Evolutionary conservation across 2,797 vertebrate genomes (phyloP).

Genomic region (Erpetoichthys calabaricus): DNA sequence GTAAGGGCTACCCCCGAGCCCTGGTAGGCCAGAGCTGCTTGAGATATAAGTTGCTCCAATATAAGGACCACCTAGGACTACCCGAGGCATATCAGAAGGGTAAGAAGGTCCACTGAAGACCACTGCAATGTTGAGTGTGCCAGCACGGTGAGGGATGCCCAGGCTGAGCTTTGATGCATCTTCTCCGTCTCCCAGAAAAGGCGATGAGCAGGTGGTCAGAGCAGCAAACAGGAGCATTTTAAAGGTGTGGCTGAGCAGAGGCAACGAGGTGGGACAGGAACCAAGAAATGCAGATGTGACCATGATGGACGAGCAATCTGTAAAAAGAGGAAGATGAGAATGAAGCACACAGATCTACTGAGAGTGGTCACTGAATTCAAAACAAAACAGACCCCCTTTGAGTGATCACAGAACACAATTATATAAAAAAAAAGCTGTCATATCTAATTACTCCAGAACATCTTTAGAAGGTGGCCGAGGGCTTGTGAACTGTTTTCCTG

Average conservation of each 20-base stretch:
- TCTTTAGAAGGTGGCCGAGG: too few relatives aligned
- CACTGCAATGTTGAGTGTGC: slow-evolving; percentile 66
- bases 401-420: neutral
- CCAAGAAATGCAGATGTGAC: slow-evolving; percentile 19
- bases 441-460: too few relatives aligned
- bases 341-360: slow-evolving; percentile 35
- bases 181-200: slow-evolving; percentile 52
- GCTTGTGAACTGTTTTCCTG: too few relatives aligned
- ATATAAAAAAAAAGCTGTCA: neutral
- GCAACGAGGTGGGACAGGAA: slow-evolving; percentile 51
- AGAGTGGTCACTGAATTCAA: slow-evolving; percentile 40
- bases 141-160: neutral
- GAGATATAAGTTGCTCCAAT: slow-evolving; percentile 25
- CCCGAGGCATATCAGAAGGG: slow-evolving; percentile 43
- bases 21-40: neutral
- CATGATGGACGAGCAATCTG: slow-evolving; percentile 54
- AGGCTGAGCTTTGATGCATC: slow-evolving; percentile 14
- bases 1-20: neutral
- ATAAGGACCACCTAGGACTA: slow-evolving; percentile 36
- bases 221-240: slow-evolving; percentile 55
- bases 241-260: slow-evolving; percentile 64
- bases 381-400: neutral
- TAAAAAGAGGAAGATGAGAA: slow-evolving; percentile 40
- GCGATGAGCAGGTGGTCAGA: slow-evolving; percentile 56
- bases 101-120: slow-evolving; percentile 56